Evolutionary conservation across 2,797 vertebrate genomes (phyloP).

Genomic region (Scomberomorus guttatus): DNA sequence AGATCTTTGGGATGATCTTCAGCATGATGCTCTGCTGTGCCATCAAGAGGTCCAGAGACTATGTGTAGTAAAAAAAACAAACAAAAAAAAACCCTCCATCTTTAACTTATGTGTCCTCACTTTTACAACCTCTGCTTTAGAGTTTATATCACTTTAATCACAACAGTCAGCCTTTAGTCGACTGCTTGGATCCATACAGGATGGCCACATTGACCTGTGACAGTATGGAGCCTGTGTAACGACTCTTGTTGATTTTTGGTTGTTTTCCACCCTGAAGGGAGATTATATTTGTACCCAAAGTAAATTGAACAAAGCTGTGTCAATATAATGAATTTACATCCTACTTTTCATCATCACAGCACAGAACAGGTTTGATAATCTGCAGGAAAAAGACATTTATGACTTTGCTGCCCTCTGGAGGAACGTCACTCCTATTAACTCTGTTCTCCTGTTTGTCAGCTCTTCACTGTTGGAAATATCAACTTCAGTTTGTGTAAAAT

Average conservation of each 20-base stretch:
- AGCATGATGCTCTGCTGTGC: conserved; percentile 97
- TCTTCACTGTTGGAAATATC: background rate
- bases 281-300: background rate
- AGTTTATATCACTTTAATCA: conserved; percentile 29
- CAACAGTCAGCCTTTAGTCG: background rate
- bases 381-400: background rate
- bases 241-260: background rate
- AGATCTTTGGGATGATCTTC: conserved; percentile 99
- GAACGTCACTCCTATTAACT: background rate
- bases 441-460: background rate
- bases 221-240: conserved; percentile 32
- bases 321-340: background rate
- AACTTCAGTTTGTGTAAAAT: conserved; percentile 1
- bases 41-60: conserved; percentile 91
- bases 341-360: background rate
- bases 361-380: background rate
- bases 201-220: conserved; percentile 62
- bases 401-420: conserved; percentile 59
- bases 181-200: conserved; percentile 45
- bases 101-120: conserved; percentile 38
- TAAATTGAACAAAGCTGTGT: conserved; percentile 5
- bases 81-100: background rate
- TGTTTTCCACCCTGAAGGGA: conserved; percentile 4
- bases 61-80: conserved; percentile 79
- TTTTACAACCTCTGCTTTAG: conserved; percentile 30